These are phyloP conservation scores for Nomada ferruginata DNA, from an alignment of 2,888 invertebrate genomes.

Conservation along the genomic window DNA sequence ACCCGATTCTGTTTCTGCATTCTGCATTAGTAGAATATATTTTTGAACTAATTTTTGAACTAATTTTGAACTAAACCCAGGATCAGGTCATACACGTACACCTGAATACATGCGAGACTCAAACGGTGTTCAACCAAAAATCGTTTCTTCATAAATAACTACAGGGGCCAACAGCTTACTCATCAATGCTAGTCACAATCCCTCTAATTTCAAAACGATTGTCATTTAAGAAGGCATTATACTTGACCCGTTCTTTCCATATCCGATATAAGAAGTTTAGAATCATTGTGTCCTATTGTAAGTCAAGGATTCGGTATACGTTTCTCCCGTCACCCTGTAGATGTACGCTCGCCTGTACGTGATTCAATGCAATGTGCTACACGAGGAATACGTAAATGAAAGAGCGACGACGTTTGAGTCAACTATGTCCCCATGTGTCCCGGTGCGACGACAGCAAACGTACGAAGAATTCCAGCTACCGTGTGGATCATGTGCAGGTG, in stretches of 20 bases:
- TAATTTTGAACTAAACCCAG: too few species aligned
- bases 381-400: slow-evolving; percentile 69
- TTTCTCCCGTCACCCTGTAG: slow-evolving; percentile 62
- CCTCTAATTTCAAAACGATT: too few species aligned
- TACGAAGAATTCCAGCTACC: slow-evolving; percentile 67
- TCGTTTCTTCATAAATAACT: too few species aligned
- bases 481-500: slow-evolving; percentile 61
- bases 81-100: too few species aligned
- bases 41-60: too few species aligned
- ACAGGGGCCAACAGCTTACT: too few species aligned
- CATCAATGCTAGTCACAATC: too few species aligned
- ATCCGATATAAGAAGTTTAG: neutral
- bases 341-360: slow-evolving; percentile 66
- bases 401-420: slow-evolving; percentile 58
- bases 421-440: slow-evolving; percentile 39
- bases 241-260: neutral
- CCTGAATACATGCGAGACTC: too few species aligned
- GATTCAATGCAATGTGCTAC: slow-evolving; percentile 73
- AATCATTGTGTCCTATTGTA: neutral
- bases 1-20: too few species aligned
- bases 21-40: too few species aligned
- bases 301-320: neutral
- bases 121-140: too few species aligned
- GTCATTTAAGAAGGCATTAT: neutral
- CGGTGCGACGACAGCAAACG: slow-evolving; percentile 67